Percentiles rank a stretch among this genome's conserved stretches.
Evolutionary conservation across 2,797 vertebrate species (phyloP).

Genomic region (Melanotaenia parkinsoni): DNA sequence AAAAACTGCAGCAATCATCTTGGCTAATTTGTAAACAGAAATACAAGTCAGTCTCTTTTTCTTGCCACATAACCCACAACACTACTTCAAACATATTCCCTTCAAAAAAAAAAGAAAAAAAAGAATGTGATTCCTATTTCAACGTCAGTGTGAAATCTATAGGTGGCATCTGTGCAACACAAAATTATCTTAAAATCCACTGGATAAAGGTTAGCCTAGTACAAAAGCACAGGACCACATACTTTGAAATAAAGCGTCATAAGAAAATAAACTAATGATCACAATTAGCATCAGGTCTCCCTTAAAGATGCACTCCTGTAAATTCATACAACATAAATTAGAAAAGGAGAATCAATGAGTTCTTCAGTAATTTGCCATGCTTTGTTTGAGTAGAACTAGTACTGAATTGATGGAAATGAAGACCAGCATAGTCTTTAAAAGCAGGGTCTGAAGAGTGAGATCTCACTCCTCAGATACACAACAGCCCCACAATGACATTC

Average conservation of each 20-base stretch:
- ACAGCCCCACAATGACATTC: slow-evolving; percentile 21
- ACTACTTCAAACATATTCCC: slow-evolving; percentile 75
- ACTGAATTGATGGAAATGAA: slow-evolving; percentile 42
- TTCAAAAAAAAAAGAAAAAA: slow-evolving; percentile 69
- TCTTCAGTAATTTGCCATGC: slow-evolving; percentile 43
- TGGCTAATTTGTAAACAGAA: slow-evolving; percentile 86
- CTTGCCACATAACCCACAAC: slow-evolving; percentile 45
- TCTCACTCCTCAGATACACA: slow-evolving; percentile 34
- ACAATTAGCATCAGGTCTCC: slow-evolving; percentile 51
- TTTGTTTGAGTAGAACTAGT: slow-evolving; percentile 54
- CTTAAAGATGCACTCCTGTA: slow-evolving; percentile 55
- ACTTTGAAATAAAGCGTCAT: slow-evolving; percentile 34
- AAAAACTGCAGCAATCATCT: slow-evolving; percentile 83
- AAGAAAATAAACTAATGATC: slow-evolving; percentile 31
- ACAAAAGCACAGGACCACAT: slow-evolving; percentile 52
- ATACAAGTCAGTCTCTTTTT: slow-evolving; percentile 72
- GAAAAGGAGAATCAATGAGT: slow-evolving; percentile 16
- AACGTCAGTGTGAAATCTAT: slow-evolving; percentile 78
- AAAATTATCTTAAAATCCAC: slow-evolving; percentile 66
- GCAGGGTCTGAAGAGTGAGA: slow-evolving; percentile 30
- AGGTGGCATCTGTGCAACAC: slow-evolving; percentile 75
- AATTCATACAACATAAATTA: slow-evolving; percentile 14
- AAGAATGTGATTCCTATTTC: slow-evolving; percentile 62
- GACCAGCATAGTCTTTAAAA: slow-evolving; percentile 46
- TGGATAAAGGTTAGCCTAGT: slow-evolving; percentile 53